phyloP scores from a whole-genome alignment of 2,797 vertebrate species.

The Falco biarmicus region DNA sequence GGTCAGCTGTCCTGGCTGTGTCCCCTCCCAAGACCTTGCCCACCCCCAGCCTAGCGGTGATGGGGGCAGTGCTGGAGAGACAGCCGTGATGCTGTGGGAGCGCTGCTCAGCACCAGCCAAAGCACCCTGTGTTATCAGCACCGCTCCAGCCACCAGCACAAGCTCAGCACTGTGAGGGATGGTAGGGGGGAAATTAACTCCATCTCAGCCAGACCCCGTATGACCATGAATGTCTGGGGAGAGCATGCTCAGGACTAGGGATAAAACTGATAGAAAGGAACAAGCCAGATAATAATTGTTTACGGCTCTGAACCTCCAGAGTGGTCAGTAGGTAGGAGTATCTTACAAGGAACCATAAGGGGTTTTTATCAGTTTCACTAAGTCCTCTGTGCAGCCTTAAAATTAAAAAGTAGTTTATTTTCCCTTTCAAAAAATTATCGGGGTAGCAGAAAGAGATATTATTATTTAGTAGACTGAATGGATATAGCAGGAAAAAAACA shows the following conservation, averaged over 20 bases:
- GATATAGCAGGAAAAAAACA: background rate
- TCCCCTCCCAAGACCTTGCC: too few relatives aligned
- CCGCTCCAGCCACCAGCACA: too few relatives aligned
- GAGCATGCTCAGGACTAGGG: background rate
- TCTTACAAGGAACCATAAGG: background rate
- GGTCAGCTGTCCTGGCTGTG: too few relatives aligned
- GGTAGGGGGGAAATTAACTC: too few relatives aligned
- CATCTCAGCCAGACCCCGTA: too few relatives aligned
- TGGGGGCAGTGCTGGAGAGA: too few relatives aligned
- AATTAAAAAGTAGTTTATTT: slow-evolving; percentile 9
- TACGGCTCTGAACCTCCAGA: background rate
- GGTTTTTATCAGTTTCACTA: background rate
- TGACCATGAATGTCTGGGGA: background rate
- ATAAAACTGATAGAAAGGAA: background rate
- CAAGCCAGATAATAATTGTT: background rate
- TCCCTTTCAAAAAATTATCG: background rate
- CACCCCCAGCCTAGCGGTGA: too few relatives aligned
- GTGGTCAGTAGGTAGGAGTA: background rate
- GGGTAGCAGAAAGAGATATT: background rate
- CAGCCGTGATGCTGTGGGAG: too few relatives aligned
- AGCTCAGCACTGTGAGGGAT: too few relatives aligned
- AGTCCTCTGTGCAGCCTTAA: background rate
- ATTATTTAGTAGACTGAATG: background rate
- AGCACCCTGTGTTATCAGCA: too few relatives aligned
- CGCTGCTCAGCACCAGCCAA: too few relatives aligned